Conservation (phyloP, 2,113 vertebrate species). For the Nibea coibor region DNA sequence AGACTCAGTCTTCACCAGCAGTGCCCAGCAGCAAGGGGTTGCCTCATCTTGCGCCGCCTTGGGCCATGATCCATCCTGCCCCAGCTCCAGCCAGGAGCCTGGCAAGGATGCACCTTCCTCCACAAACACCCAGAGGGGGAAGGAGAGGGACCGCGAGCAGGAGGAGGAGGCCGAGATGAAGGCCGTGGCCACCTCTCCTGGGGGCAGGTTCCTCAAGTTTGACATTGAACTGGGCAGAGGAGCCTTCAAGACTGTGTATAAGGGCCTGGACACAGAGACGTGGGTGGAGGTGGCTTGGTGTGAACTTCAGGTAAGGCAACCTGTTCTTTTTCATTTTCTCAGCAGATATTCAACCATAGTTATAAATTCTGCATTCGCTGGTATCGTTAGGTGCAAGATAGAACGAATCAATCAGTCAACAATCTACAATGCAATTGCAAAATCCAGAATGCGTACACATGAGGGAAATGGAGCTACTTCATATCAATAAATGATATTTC, state of each 20-base stretch:
- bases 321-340: constrained; percentile 6
- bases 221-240: constrained; percentile 94
- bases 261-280: constrained; percentile 94
- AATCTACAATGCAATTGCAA: background rate
- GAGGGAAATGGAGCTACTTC: constrained; percentile 13
- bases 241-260: constrained; percentile 96
- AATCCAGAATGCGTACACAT: background rate
- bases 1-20: constrained; percentile 79
- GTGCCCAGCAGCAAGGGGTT: constrained; percentile 67
- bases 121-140: constrained; percentile 67
- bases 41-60: constrained; percentile 60
- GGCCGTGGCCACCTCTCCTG: constrained; percentile 93
- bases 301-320: constrained; percentile 90
- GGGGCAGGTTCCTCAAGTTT: constrained; percentile 94
- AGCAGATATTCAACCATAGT: background rate
- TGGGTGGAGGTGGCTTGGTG: constrained; percentile 98
- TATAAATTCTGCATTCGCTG: background rate
- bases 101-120: constrained; percentile 71
- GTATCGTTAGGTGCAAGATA: background rate
- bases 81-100: constrained; percentile 62
- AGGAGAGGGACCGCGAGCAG: constrained; percentile 86
- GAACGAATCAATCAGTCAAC: background rate
- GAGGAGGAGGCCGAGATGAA: constrained; percentile 98
- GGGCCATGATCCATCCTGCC: constrained; percentile 62
- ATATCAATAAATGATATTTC: background rate